Conservation (phyloP, 92 coral and sea anemone genomes). For the Epizoanthus stellaris region DNA sequence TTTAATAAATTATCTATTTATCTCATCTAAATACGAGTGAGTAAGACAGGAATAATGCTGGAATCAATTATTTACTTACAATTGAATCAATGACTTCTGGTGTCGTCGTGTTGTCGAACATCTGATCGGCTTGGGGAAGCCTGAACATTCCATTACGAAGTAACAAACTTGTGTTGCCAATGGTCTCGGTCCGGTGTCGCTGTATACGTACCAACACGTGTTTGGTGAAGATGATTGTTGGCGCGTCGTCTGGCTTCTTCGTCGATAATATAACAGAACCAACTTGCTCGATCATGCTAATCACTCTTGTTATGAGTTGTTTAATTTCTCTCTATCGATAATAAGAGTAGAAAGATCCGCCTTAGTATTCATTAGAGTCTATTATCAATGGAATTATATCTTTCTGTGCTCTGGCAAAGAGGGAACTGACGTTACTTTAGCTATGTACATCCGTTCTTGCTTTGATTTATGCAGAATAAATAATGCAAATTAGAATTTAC, state of each 20-base stretch:
- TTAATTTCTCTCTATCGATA: conserved; percentile 17
- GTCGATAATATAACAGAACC: conserved; percentile 34
- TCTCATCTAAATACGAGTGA: too few relatives aligned
- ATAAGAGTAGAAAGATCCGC: background rate
- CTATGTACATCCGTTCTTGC: too few relatives aligned
- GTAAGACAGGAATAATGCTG: background rate
- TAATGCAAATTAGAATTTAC: too few relatives aligned
- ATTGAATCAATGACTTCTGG: conserved; percentile 28
- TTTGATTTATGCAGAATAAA: too few relatives aligned
- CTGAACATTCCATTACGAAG: conserved; percentile 34
- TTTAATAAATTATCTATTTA: too few relatives aligned
- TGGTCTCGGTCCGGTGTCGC: conserved; percentile 29
- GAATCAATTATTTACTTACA: conserved; percentile 5
- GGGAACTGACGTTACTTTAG: too few relatives aligned
- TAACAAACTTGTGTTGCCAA: conserved; percentile 32
- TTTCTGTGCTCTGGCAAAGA: too few relatives aligned
- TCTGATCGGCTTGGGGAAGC: conserved; percentile 23
- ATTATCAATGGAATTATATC: too few relatives aligned
- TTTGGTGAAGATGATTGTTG: conserved; percentile 25
- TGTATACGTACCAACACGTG: conserved; percentile 35
- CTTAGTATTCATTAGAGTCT: background rate
- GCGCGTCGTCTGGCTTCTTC: conserved; percentile 8
- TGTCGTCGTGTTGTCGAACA: conserved; percentile 14
- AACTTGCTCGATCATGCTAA: conserved; percentile 30
- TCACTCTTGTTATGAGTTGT: conserved; percentile 21